Evolutionary conservation across 2,797 vertebrate species (phyloP), one percentile per base, ranked within the genome.

Genomic region (Lophotriccus pileatus): DNA sequence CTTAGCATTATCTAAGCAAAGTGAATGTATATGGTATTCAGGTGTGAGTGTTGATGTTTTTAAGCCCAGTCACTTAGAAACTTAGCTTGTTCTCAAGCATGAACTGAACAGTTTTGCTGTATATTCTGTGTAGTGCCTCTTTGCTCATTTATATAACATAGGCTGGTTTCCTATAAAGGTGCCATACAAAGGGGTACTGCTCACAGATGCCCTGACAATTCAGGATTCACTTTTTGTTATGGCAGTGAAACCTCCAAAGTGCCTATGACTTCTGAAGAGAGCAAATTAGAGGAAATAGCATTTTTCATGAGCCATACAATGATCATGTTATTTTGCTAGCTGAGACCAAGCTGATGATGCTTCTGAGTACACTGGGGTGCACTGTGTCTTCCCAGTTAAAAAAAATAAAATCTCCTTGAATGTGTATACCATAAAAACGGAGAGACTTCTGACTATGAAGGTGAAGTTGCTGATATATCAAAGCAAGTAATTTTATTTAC

Each of bases 1-100:
- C 93, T 96, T 91, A 85, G 63, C 76, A 84, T 95, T 97, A 94
- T 96, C 95, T 52, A 94, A 96, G 84, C 90, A 95, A 96, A 95
- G 62, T 92, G 97, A 95, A 95, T 34, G 12, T 91, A 87, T 91
- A 94, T 84, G 74, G 60, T 89, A 75, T 94, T 96, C 69, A 94
- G 95, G 56, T 90, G 79, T 81, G 81, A 82, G 7, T 88, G 55
- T 78, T 97, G 59, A 74, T 44, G 32, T 83, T 95, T 95, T 92
- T 75, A 43, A 89, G n/a, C 39, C 21, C 62, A 76, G 55, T 66
- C 93, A 73, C 53, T 75, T 88, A 78, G 68, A 91, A 93, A 88
- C 10, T 8, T 69, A 90, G 79, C 39, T 96, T 94, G 94, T 95
- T 94, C 59, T 92, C 84, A 96, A 90, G 72, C 77, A 55, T 69